phyloP scores from a whole-genome alignment of 2,113 vertebrate genomes.

The Turdus rufiventris region DNA sequence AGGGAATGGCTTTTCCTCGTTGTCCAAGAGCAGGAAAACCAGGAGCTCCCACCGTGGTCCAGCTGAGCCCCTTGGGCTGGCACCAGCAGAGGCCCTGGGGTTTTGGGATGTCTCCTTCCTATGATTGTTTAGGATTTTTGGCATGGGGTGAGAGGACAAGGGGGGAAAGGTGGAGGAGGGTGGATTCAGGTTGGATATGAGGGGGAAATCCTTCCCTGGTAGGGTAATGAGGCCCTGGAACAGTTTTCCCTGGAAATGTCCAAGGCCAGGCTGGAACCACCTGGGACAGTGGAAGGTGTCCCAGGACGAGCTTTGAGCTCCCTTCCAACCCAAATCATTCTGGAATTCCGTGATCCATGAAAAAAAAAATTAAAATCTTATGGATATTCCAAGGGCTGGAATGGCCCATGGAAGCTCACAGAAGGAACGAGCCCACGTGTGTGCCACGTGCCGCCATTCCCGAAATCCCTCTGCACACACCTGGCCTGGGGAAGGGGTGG shows the following conservation, averaged over 20 bases:
- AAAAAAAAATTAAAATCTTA: rapidly evolving
- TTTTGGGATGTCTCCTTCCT: not conserved
- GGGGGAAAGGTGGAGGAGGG: not conserved
- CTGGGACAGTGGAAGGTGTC: not conserved
- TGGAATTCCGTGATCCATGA: not conserved
- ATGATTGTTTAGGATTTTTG: not conserved
- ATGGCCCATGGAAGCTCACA: not conserved
- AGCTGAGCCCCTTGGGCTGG: not conserved
- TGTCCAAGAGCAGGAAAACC: not conserved
- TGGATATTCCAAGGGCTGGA: not conserved
- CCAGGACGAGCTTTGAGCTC: not conserved
- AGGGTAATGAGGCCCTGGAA: not conserved
- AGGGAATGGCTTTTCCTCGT: not conserved
- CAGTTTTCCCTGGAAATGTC: not conserved
- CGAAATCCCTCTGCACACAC: rapidly evolving
- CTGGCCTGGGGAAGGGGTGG: rapidly evolving
- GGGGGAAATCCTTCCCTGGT: not conserved
- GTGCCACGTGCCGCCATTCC: not conserved
- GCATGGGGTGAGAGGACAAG: not conserved
- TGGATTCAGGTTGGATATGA: not conserved
- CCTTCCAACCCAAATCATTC: not conserved
- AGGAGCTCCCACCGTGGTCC: too few species aligned
- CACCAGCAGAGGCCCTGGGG: not conserved
- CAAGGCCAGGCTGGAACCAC: not conserved
- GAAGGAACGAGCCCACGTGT: not conserved